Conservation (phyloP, 2,797 vertebrate species). For the Takifugu rubripes region DNA sequence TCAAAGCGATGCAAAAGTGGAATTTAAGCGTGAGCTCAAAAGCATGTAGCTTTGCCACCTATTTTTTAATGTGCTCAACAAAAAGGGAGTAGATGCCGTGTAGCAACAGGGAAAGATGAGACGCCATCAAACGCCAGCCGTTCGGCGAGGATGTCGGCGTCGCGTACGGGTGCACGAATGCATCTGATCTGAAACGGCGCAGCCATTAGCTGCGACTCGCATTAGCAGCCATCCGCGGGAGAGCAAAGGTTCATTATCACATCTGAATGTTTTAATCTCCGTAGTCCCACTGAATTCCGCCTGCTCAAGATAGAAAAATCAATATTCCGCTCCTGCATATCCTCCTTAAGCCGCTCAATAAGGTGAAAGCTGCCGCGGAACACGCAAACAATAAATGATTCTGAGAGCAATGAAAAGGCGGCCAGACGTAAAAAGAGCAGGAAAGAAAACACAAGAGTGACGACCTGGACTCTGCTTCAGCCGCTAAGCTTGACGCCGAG, state of each 20-base stretch:
- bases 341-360: slow-evolving; percentile 24
- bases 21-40: slow-evolving; percentile 70
- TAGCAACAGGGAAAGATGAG: slow-evolving; percentile 54
- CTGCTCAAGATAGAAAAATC: slow-evolving; percentile 32
- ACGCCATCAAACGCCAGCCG: slow-evolving; percentile 53
- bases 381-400: neutral
- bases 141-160: slow-evolving; percentile 46
- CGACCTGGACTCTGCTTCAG: no score
- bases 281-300: slow-evolving; percentile 27
- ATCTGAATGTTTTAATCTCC: slow-evolving; percentile 46
- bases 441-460: slow-evolving; percentile 7
- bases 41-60: slow-evolving; percentile 67
- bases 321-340: slow-evolving; percentile 22
- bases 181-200: slow-evolving; percentile 47
- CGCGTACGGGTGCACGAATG: slow-evolving; percentile 33
- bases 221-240: slow-evolving; percentile 18
- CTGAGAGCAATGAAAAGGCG: neutral
- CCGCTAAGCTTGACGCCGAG: neutral
- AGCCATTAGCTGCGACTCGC: slow-evolving; percentile 22
- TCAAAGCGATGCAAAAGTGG: slow-evolving; percentile 72
- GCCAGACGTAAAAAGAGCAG: slow-evolving; percentile 9
- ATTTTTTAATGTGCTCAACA: slow-evolving; percentile 60
- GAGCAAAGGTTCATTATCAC: slow-evolving; percentile 38
- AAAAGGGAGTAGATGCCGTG: slow-evolving; percentile 55
- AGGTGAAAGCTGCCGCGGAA: slow-evolving; percentile 16